phyloP scores from a whole-genome alignment of 2,113 vertebrate genomes.

The Acanthochromis polyacanthus region DNA sequence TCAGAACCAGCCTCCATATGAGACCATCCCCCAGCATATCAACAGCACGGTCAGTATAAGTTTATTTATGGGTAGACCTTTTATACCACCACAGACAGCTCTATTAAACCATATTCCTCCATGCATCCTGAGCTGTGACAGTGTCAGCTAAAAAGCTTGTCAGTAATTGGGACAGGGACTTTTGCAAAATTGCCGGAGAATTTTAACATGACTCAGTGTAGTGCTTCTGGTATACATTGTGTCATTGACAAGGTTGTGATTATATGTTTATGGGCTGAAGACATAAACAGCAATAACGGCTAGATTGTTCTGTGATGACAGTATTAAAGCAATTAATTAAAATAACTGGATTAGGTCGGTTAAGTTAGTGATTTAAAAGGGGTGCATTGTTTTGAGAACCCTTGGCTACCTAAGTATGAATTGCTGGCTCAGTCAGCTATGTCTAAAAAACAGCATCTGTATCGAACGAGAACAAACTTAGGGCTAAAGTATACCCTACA shows the following conservation, averaged over 20 bases:
- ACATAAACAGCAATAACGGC: background rate
- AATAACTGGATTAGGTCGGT: background rate
- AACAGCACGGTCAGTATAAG: constrained; percentile 91
- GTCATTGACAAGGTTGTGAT: background rate
- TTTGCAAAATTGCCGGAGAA: background rate
- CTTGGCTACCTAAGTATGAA: too few species aligned
- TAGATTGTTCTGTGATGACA: background rate
- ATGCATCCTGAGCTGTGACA: background rate
- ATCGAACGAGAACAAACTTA: too few species aligned
- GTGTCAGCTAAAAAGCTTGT: background rate
- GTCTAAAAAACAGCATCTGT: too few species aligned
- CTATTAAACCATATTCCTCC: constrained; percentile 5
- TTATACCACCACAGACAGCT: constrained; percentile 2
- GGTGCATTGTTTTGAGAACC: too few species aligned
- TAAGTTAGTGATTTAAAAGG: too few species aligned
- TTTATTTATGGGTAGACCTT: background rate
- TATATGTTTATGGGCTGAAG: background rate
- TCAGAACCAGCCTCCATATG: constrained; percentile 98
- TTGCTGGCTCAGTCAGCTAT: too few species aligned
- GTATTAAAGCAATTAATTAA: background rate
- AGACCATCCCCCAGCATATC: constrained; percentile 98
- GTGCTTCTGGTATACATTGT: background rate
- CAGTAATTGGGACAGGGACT: background rate
- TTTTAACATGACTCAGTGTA: background rate
- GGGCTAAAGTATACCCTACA: too few species aligned